These are phyloP conservation scores for Orius insidiosus DNA, from an alignment of 1,140 invertebrate species.

Conservation along the genomic window DNA sequence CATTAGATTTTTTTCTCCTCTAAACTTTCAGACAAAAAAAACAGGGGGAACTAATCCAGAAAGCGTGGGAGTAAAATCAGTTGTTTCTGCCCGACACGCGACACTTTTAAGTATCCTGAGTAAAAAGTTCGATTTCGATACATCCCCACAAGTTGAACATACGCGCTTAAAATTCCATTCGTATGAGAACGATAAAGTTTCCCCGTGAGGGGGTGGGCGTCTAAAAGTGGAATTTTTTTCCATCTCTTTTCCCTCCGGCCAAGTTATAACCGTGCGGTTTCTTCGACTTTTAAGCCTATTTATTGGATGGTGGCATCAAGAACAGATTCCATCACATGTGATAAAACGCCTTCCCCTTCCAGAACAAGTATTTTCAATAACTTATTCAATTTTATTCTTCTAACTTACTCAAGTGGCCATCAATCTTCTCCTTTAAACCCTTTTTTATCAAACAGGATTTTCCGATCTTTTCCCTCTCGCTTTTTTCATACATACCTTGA, in stretches of 20 bases:
- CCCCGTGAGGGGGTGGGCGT: background rate
- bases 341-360: conserved; percentile 4
- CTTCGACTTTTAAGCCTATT: conserved; percentile 4
- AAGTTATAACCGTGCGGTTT: no score
- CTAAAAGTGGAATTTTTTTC: background rate
- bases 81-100: background rate
- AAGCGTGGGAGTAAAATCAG: background rate
- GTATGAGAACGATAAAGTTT: conserved; percentile 2
- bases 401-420: background rate
- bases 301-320: conserved; percentile 4
- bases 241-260: background rate
- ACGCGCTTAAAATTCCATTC: conserved; percentile 5
- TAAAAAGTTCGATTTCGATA: conserved; percentile 6
- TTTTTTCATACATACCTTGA: no score
- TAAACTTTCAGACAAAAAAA: background rate
- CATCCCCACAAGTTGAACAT: conserved; percentile 2
- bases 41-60: background rate
- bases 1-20: no score
- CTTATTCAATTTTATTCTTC: conserved; percentile 9
- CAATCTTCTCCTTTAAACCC: no score
- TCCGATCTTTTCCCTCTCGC: no score
- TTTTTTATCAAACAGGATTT: no score
- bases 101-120: conserved; percentile 1
- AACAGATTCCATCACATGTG: conserved; percentile 4
- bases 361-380: background rate